Percentiles rank a stretch among this genome's conserved stretches.
phyloP scores from a whole-genome alignment of 2,113 vertebrate species.

The Sceloporus undulatus region DNA sequence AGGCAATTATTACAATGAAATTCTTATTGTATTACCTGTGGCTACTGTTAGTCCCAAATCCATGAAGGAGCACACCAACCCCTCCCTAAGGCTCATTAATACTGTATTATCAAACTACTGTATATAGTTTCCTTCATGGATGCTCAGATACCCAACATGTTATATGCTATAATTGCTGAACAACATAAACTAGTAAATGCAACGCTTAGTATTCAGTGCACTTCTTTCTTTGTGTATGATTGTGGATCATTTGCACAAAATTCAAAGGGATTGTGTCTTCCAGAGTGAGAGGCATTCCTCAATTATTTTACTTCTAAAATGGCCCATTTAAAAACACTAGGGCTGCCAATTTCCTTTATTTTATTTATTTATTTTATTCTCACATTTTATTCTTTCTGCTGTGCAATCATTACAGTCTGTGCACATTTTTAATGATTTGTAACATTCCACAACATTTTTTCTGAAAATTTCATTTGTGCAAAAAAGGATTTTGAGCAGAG shows the following conservation, averaged over 20 bases:
- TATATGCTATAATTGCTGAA: background rate
- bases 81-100: conserved; percentile 20
- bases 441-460: too few species aligned
- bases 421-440: too few species aligned
- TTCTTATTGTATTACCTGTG: background rate
- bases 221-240: conserved; percentile 23
- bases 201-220: background rate
- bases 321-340: background rate
- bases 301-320: conserved; percentile 18
- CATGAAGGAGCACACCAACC: conserved; percentile 42
- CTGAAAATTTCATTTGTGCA: too few species aligned
- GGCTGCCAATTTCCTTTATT: too few species aligned
- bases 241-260: background rate
- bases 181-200: conserved; percentile 1
- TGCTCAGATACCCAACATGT: background rate
- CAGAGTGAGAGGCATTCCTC: background rate
- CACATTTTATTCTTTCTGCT: too few species aligned
- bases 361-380: background rate
- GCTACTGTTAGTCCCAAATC: conserved; percentile 22
- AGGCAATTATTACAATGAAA: conserved; percentile 3
- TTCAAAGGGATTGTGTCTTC: background rate
- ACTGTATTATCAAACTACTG: conserved; percentile 23
- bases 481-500: too few species aligned
- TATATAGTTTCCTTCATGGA: conserved; percentile 42
- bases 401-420: too few species aligned